phyloP scores from a whole-genome alignment of 2,113 vertebrate genomes.

The Eidolon helvum region DNA sequence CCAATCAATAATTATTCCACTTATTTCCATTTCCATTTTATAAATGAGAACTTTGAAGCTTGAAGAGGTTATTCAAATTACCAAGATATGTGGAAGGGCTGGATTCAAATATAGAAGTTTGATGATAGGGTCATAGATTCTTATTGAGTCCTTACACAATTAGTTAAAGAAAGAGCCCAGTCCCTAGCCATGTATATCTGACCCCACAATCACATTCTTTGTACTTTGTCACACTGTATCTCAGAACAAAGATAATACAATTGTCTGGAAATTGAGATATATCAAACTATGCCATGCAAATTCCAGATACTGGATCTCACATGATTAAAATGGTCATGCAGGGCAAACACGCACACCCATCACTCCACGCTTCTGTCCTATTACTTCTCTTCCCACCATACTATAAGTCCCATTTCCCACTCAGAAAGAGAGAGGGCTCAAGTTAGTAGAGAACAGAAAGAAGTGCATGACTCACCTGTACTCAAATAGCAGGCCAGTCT shows the following conservation, averaged over 20 bases:
- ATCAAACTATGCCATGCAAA: neutral
- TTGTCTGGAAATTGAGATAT: neutral
- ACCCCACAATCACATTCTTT: neutral
- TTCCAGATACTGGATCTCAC: neutral
- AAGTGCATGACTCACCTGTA: neutral
- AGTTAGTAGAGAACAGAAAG: neutral
- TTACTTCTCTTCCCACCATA: neutral
- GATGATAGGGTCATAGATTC: neutral
- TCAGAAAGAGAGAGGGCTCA: neutral
- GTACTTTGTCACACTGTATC: neutral
- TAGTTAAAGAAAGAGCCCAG: neutral
- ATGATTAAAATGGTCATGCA: neutral
- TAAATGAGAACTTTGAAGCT: neutral
- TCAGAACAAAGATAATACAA: neutral
- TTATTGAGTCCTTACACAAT: fast-evolving
- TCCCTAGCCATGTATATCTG: too few relatives aligned
- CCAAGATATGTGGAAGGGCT: neutral
- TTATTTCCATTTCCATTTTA: neutral
- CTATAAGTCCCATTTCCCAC: neutral
- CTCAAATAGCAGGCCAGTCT: neutral
- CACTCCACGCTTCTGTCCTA: neutral
- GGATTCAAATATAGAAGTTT: neutral
- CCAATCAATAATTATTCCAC: neutral
- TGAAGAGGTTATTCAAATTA: neutral
- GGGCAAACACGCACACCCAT: too few relatives aligned